Base-by-base conservation (phyloP, 2,113 vertebrate species). In the Caracal caracal region DNA sequence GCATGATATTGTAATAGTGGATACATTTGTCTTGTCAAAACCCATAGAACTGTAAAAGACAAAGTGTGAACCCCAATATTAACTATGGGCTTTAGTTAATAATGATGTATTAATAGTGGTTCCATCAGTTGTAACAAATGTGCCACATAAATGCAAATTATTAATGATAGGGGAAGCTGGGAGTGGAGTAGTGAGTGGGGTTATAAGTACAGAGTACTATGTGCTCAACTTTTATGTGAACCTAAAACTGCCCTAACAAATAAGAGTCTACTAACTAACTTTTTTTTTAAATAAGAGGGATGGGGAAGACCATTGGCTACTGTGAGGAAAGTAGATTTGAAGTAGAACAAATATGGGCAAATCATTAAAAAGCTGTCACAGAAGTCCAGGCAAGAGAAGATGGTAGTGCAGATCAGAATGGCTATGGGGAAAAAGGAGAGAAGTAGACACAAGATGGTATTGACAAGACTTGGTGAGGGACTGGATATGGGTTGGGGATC, bases 211-310 rank as follows among this genome's bases (percentile, higher is more conserved):
- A 22, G 56, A 59, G 40, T 66, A 56, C 30, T 81, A 4, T 66
- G 19, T 78, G 33, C 33, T 92, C 49, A 51, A 1, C 76, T 88
- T 83, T 82, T 47, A 37, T 59, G 13, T 86, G 82, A 73, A 83
- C 43, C 65, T 79, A 56, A 91, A 79, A 96, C 24, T 95, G 33
- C 79, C 92, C 26, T 80, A 37, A 73, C 83, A 94, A 81, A 84
- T 33, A 33, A 84, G 43, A 90, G 15, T 59, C 10, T 75, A n/a
- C 80, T 68, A 49, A 73, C 40, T 95, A 83, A 71, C 63, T 59
- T 59, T 75, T 70, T 59, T 75, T 37, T 56, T 33, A 47, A 51
- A 47, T 43, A 66, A 56, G 3, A 6, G 4, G 11, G 26, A 68
- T 3, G 53, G 17, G 43, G 30, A 70, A 63, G 20, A 61, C 30